Percentiles rank a stretch among this genome's conserved stretches.
These are phyloP conservation scores for Tenthredo mesomela DNA, from an alignment of 2,888 invertebrate genomes.

Conservation along the genomic window DNA sequence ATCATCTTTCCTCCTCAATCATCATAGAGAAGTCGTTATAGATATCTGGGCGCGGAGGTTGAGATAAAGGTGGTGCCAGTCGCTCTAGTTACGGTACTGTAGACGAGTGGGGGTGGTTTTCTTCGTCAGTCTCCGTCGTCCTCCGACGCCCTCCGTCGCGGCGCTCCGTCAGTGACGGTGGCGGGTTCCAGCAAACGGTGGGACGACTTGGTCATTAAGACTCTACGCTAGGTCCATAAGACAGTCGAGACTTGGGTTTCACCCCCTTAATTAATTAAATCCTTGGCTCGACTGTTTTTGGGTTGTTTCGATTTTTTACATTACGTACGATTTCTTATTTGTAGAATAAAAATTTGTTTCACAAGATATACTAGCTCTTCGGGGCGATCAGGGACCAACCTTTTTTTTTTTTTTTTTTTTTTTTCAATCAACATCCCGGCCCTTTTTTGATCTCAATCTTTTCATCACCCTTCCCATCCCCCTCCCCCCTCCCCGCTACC, in stretches of 20 bases:
- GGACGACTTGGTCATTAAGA: constrained; percentile 58
- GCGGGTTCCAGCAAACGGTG: constrained; percentile 45
- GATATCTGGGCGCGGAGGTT: constrained; percentile 22
- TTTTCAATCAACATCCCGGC: constrained; percentile 43
- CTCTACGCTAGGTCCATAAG: constrained; percentile 34
- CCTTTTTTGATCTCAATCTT: constrained; percentile 27
- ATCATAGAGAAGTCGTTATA: not conserved
- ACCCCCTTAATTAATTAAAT: constrained; percentile 5
- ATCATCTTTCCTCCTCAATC: not conserved
- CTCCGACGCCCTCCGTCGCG: constrained; percentile 45
- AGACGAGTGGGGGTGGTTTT: constrained; percentile 44
- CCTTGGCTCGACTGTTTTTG: constrained; percentile 13
- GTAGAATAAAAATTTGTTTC: not conserved
- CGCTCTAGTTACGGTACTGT: constrained; percentile 41
- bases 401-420: constrained; percentile 20
- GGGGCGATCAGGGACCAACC: not conserved
- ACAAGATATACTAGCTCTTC: not conserved
- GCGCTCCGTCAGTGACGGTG: constrained; percentile 46
- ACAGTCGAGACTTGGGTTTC: constrained; percentile 24
- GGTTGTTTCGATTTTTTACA: not conserved
- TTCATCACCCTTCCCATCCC: not conserved
- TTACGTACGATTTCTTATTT: constrained; percentile 40
- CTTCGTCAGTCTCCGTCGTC: constrained; percentile 44
- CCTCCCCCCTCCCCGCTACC: constrained; percentile 15
- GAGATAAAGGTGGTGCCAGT: constrained; percentile 37